These are phyloP conservation scores for Catharus minimus DNA, from an alignment of 2,113 vertebrate genomes.

Conservation along the genomic window DNA sequence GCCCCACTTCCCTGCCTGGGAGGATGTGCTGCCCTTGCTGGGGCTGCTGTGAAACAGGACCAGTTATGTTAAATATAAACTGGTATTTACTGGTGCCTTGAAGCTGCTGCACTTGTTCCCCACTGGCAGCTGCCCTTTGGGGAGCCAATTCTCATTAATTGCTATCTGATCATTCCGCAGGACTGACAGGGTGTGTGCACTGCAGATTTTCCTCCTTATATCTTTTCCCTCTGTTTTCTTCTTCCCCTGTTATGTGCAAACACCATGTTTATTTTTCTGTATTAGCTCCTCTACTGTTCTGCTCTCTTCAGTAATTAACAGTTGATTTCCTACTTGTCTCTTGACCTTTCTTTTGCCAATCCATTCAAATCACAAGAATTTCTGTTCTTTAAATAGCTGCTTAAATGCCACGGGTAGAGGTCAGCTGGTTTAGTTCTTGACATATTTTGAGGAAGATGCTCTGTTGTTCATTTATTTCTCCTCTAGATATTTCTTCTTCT, in stretches of 20 bases:
- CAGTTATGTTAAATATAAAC: background rate
- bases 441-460: background rate
- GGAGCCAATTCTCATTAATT: background rate
- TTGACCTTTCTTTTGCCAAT: background rate
- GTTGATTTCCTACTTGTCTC: background rate
- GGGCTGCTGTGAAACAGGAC: background rate
- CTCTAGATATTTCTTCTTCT: background rate
- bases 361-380: background rate
- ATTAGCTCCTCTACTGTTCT: background rate
- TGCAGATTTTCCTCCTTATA: background rate
- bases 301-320: background rate
- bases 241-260: background rate
- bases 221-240: background rate
- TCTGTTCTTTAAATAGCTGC: background rate
- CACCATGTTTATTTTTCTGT: background rate
- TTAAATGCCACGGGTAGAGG: background rate
- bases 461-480: background rate
- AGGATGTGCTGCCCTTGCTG: background rate
- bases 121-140: background rate
- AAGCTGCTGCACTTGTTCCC: background rate
- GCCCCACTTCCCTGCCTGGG: background rate
- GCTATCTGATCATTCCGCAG: background rate
- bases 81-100: background rate
- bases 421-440: background rate
- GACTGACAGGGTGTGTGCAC: background rate